A percentile compares a stretch with the other conserved stretches of the same genome.
phyloP scores from a whole-genome alignment of 2,888 invertebrate genomes.

The Bellardia bayeri region DNA sequence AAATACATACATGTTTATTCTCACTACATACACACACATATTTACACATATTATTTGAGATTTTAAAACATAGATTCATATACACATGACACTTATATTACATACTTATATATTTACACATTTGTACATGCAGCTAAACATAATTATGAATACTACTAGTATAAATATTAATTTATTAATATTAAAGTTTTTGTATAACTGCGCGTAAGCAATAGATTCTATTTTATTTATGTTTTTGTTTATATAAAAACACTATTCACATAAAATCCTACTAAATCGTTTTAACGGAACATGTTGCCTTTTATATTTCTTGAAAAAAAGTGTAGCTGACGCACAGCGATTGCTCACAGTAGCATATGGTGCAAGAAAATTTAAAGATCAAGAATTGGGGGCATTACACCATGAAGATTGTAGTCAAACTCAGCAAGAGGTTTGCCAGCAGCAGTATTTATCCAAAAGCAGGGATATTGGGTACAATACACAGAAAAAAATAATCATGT shows the following conservation, averaged over 20 bases:
- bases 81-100: not conserved
- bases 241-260: not conserved
- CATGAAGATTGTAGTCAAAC: no score
- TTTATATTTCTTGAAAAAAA: no score
- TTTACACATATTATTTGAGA: not conserved
- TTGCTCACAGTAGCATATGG: no score
- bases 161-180: not conserved
- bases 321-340: no score
- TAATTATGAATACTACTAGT: not conserved
- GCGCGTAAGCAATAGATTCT: not conserved
- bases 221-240: not conserved
- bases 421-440: no score
- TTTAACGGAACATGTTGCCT: no score
- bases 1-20: slow-evolving; percentile 13
- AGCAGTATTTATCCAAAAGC: no score
- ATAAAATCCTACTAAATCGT: no score
- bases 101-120: not conserved
- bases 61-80: not conserved
- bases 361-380: no score
- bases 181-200: slow-evolving; percentile 1
- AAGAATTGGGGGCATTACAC: no score
- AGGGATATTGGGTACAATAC: no score
- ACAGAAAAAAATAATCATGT: no score
- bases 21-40: not conserved
- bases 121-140: not conserved